Evolutionary conservation across 1,140 invertebrate species (phyloP).

Genomic region (Brachionus sp.): DNA sequence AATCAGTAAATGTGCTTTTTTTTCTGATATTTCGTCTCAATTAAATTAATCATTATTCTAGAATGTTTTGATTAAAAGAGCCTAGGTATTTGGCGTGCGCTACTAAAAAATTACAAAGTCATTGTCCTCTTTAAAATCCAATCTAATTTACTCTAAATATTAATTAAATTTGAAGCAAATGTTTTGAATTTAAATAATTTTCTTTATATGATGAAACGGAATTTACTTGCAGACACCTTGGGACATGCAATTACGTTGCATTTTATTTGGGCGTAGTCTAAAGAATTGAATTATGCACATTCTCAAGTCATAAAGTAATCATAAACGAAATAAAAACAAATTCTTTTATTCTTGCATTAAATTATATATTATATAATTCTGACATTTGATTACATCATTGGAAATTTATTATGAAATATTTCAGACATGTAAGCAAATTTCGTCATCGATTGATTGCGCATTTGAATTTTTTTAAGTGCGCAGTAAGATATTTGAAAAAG

Average conservation of each 20-base stretch:
- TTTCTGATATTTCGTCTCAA: not conserved
- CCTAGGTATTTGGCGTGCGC: not conserved
- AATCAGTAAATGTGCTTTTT: not conserved
- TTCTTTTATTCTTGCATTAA: not conserved
- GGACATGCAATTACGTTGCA: not conserved
- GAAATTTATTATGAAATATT: not conserved
- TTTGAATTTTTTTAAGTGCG: not conserved
- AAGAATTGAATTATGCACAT: not conserved
- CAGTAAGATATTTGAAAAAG: not conserved
- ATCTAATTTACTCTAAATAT: not conserved
- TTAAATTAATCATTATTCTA: not conserved
- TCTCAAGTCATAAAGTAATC: not conserved
- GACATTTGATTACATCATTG: not conserved
- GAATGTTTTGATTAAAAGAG: not conserved
- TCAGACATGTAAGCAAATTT: constrained; percentile 1
- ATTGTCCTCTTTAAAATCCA: not conserved
- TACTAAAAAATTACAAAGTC: not conserved
- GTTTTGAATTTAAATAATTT: too few relatives aligned
- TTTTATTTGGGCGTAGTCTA: not conserved
- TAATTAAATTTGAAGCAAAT: not conserved
- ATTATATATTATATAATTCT: not conserved
- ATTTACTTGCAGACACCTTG: not conserved
- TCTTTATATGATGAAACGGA: not conserved
- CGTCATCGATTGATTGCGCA: not conserved
- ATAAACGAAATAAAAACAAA: not conserved